Evolutionary conservation across 1,140 invertebrate species (phyloP).

Genomic region (Philotrypesis tridentata): DNA sequence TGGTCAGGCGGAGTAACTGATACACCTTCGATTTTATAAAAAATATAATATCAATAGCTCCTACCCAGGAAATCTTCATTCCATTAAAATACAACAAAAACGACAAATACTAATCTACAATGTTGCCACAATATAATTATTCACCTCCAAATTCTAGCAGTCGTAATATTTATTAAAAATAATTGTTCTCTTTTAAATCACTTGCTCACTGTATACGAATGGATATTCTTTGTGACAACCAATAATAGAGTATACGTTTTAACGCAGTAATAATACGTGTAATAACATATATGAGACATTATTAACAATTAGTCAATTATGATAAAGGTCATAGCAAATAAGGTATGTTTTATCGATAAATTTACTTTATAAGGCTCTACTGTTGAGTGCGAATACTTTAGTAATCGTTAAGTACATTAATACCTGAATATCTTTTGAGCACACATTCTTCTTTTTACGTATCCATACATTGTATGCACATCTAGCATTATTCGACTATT

Average conservation of each 20-base stretch:
- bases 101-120: neutral
- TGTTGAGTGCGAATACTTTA: neutral
- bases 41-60: neutral
- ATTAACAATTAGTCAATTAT: conserved; percentile 31
- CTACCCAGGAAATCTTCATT: conserved; percentile 16
- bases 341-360: neutral
- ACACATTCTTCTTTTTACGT: neutral
- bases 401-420: neutral
- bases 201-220: neutral
- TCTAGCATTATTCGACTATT: neutral
- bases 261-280: conserved; percentile 7
- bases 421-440: neutral
- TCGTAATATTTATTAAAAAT: conserved; percentile 37
- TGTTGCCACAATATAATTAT: neutral
- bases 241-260: conserved; percentile 20
- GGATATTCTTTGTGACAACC: neutral
- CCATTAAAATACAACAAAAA: neutral
- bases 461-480: conserved; percentile 19
- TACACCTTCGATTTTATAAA: neutral
- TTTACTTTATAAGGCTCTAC: neutral
- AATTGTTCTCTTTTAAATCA: neutral
- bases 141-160: neutral
- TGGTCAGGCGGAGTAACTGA: conserved; percentile 19
- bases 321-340: neutral
- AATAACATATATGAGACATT: conserved; percentile 36